Evolutionary conservation across 35 echinoderm and acorn worm genomes (phyloP).

Genomic region (Heliocidaris tuberculata): DNA sequence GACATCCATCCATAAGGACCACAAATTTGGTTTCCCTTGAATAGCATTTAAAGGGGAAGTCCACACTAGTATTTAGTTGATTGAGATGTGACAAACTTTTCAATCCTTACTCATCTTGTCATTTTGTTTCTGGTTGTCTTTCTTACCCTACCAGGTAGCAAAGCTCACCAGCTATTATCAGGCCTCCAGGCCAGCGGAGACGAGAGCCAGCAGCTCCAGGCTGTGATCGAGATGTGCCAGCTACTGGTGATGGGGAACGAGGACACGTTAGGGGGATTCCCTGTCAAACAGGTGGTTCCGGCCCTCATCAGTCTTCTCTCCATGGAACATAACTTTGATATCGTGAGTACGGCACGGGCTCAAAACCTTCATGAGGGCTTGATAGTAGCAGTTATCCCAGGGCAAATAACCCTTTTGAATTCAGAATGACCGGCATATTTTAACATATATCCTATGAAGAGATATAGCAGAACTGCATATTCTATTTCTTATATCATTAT

Average conservation of each 20-base stretch:
- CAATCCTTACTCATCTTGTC: neutral
- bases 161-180: constrained; percentile 90
- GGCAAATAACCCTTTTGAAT: too few species aligned
- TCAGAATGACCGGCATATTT: too few species aligned
- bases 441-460: too few species aligned
- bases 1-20: too few species aligned
- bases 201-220: constrained; percentile 97
- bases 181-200: constrained; percentile 92
- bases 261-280: constrained; percentile 96
- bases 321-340: constrained; percentile 99
- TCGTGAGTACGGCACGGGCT: constrained; percentile 59
- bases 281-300: constrained; percentile 97
- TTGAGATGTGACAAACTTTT: too few species aligned
- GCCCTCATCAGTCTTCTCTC: constrained; percentile 85
- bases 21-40: too few species aligned
- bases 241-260: constrained; percentile 98
- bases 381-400: too few species aligned
- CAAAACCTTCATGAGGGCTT: too few species aligned
- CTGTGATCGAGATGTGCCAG: constrained; percentile 99
- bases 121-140: neutral
- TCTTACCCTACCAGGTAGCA: constrained; percentile 60
- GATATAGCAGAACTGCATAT: too few species aligned
- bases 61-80: too few species aligned
- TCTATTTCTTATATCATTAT: too few species aligned
- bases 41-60: too few species aligned